These are phyloP conservation scores for Silurus lanzhouensis DNA, from an alignment of 2,797 vertebrate species.

Conservation along the genomic window DNA sequence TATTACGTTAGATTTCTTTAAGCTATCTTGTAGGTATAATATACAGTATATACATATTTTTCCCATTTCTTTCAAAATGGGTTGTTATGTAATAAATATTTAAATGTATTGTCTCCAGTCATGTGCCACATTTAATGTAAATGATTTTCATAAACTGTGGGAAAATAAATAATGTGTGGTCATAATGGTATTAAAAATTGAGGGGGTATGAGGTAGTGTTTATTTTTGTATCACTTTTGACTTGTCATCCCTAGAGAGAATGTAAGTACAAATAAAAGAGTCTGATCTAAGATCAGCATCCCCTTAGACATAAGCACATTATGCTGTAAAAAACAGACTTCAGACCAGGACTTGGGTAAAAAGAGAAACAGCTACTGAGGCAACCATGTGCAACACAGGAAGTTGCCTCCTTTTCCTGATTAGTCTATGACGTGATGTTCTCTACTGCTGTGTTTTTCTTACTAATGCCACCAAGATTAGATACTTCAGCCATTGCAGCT, in stretches of 20 bases:
- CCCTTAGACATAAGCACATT: neutral
- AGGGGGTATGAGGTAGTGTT: conserved; percentile 17
- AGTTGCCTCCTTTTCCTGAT: conserved; percentile 78
- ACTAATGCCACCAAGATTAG: conserved; percentile 27
- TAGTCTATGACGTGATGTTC: conserved; percentile 73
- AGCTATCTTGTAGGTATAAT: neutral
- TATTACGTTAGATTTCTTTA: neutral
- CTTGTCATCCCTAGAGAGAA: neutral
- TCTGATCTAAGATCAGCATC: conserved; percentile 14
- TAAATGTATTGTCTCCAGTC: neutral
- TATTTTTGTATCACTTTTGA: conserved; percentile 14
- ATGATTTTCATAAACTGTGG: neutral
- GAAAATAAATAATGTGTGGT: conserved; percentile 6
- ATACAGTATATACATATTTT: neutral
- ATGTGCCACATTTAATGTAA: neutral
- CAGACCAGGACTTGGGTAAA: conserved; percentile 30
- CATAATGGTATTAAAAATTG: neutral
- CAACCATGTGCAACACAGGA: conserved; percentile 66
- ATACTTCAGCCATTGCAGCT: conserved; percentile 1
- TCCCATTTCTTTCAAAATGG: neutral
- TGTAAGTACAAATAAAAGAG: neutral
- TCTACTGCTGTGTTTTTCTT: conserved; percentile 27
- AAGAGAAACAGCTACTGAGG: conserved; percentile 1
- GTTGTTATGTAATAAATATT: neutral
- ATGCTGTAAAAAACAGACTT: conserved; percentile 9